Conservation (phyloP, 2,113 vertebrate species). For the Nipponia nippon region DNA sequence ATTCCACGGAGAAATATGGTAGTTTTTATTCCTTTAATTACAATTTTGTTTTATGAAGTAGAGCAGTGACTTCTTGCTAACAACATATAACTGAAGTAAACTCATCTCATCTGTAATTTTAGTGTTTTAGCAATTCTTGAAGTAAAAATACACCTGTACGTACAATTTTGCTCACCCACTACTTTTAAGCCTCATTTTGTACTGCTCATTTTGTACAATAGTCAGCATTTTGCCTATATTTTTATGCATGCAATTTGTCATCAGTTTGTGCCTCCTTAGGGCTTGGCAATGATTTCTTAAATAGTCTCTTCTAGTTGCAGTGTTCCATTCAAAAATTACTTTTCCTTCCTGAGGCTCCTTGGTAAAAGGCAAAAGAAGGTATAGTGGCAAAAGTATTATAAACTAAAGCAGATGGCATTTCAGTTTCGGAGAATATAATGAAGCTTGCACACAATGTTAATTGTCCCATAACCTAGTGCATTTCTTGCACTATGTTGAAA, state of each 20-base stretch:
- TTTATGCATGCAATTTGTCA: constrained; percentile 15
- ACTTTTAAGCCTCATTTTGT: not conserved
- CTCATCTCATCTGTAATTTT: not conserved
- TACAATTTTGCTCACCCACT: not conserved
- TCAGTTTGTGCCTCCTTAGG: constrained; percentile 1
- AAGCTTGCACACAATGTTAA: not conserved
- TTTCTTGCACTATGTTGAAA: not conserved
- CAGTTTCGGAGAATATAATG: not conserved
- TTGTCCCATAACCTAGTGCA: not conserved
- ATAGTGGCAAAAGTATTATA: not conserved
- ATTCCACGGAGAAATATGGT: not conserved
- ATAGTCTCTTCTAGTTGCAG: constrained; percentile 7
- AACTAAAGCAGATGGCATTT: not conserved
- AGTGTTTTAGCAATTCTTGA: not conserved
- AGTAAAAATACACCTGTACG: not conserved
- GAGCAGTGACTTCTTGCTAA: not conserved
- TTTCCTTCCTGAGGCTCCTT: not conserved
- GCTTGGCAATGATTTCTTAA: not conserved
- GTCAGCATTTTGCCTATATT: constrained; percentile 8
- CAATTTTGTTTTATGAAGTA: not conserved
- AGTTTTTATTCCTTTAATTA: not conserved
- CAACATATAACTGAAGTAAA: not conserved
- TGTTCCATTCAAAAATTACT: not conserved
- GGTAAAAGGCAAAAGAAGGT: not conserved
- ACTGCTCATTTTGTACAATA: not conserved